A percentile compares a stretch with the other conserved stretches of the same genome.
Evolutionary conservation across 2,888 invertebrate genomes (phyloP).

Genomic region (Heliconius aoede): DNA sequence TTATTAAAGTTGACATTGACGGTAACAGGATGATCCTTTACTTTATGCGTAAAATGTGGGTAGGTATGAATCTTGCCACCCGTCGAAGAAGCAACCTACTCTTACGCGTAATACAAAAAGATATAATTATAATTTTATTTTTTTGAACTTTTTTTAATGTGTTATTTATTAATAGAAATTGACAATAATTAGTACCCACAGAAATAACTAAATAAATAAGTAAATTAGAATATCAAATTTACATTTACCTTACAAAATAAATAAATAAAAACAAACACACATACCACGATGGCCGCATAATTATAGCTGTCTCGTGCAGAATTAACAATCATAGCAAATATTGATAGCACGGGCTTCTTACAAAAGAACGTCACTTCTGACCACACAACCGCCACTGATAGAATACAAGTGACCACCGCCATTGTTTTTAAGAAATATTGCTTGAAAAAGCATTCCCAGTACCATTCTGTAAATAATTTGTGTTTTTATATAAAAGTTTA

Average conservation of each 20-base stretch:
- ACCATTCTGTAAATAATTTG: constrained; percentile 90
- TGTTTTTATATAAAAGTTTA: not conserved
- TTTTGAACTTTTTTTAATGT: too few species aligned
- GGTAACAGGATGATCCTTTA: too few species aligned
- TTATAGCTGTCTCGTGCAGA: constrained; percentile 92
- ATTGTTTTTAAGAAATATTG: constrained; percentile 89
- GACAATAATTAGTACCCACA: too few species aligned
- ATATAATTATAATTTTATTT: too few species aligned
- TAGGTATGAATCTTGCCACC: too few species aligned
- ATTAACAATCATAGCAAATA: constrained; percentile 97
- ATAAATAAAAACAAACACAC: constrained; percentile 40
- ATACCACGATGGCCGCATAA: constrained; percentile 97
- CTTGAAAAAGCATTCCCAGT: constrained; percentile 95
- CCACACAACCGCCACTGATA: constrained; percentile 98
- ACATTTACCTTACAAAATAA: not conserved
- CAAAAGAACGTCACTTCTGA: constrained; percentile 99
- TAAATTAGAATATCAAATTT: not conserved
- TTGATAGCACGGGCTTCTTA: constrained; percentile 94
- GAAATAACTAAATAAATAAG: not conserved
- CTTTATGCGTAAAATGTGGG: too few species aligned
- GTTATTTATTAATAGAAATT: too few species aligned
- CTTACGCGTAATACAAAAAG: too few species aligned
- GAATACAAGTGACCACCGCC: constrained; percentile 88
- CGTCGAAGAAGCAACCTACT: too few species aligned
- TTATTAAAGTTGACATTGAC: too few species aligned